Conservation (phyloP, 2,113 vertebrate genomes). For the Xenopus borealis region DNA sequence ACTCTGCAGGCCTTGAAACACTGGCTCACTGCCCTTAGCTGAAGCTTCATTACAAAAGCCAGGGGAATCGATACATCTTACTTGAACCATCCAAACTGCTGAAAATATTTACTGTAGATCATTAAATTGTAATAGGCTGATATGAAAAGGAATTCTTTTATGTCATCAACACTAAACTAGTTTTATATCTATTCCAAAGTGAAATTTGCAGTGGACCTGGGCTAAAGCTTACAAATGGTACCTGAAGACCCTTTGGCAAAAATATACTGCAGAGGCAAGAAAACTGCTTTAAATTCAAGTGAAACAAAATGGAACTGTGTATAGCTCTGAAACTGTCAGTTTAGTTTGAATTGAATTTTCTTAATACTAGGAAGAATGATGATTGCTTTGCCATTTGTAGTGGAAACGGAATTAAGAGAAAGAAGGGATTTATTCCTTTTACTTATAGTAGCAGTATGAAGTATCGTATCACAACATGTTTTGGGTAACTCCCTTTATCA, state of each 20-base stretch:
- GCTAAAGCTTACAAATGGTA: constrained; percentile 2
- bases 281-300: background rate
- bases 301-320: background rate
- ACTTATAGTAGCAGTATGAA: no score
- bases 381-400: no score
- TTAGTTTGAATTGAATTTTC: no score
- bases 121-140: constrained; percentile 32
- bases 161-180: constrained; percentile 13
- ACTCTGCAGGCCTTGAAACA: constrained; percentile 13
- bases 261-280: background rate
- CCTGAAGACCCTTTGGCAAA: background rate
- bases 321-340: background rate
- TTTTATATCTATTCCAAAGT: constrained; percentile 15
- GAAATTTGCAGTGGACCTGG: background rate
- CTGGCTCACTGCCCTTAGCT: constrained; percentile 18
- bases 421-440: no score
- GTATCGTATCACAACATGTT: no score
- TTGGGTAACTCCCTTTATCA: no score
- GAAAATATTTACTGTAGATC: constrained; percentile 41
- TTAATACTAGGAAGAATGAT: no score
- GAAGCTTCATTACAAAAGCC: constrained; percentile 26
- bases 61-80: constrained; percentile 33
- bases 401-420: no score
- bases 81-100: constrained; percentile 25
- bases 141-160: constrained; percentile 27